Conservation (phyloP, 2,113 vertebrate species). For the Thamnaconus septentrionalis region DNA sequence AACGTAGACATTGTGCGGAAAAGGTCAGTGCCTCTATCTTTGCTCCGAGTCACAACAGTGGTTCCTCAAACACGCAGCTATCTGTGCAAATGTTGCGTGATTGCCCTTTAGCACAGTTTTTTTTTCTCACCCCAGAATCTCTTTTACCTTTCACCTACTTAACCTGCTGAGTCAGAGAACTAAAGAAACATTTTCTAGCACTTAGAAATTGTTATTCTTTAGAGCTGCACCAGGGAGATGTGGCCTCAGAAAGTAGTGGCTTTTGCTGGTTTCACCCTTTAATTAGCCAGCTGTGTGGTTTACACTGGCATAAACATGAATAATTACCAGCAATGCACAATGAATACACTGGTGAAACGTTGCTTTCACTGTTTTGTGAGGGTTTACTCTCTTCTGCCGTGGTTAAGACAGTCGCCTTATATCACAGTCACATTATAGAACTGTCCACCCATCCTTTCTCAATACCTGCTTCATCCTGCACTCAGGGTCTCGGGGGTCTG, state of each 20-base stretch:
- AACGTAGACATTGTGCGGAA: slow-evolving; percentile 88
- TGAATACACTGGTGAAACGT: not conserved
- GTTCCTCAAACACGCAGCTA: slow-evolving; percentile 5
- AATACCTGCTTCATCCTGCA: too few species aligned
- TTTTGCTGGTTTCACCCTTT: not conserved
- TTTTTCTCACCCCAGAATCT: slow-evolving; percentile 3
- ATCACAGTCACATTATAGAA: too few species aligned
- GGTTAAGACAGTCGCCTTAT: too few species aligned
- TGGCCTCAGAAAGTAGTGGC: too few species aligned
- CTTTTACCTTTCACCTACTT: slow-evolving; percentile 8
- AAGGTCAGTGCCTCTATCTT: slow-evolving; percentile 77
- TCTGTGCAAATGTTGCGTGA: slow-evolving; percentile 13
- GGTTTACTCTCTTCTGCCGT: not conserved
- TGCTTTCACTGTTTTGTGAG: not conserved
- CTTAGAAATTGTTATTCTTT: not conserved
- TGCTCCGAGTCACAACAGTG: not conserved
- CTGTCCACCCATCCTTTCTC: too few species aligned
- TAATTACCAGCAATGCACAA: not conserved
- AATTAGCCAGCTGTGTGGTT: not conserved
- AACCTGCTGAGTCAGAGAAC: not conserved
- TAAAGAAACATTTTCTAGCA: not conserved
- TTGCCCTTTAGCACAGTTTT: not conserved
- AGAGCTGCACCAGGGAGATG: not conserved
- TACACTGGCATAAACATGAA: slow-evolving; percentile 3
- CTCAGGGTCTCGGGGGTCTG: too few species aligned